These are phyloP conservation scores for Oxytorus armatus DNA, from an alignment of 2,888 invertebrate genomes.

Conservation along the genomic window DNA sequence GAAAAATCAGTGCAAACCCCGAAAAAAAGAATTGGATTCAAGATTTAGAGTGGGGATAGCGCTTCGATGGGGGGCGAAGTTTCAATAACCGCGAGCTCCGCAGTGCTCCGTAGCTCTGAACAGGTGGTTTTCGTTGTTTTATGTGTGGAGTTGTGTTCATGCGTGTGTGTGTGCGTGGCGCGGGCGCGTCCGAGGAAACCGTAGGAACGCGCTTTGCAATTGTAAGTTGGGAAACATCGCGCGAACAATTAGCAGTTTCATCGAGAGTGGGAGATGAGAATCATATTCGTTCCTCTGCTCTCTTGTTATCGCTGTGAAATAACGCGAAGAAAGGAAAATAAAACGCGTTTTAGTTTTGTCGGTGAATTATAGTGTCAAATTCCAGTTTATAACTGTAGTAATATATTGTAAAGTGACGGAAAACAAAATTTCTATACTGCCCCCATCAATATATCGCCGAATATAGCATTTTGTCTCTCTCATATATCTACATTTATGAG, in stretches of 20 bases:
- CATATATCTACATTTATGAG: neutral
- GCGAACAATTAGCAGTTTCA: constrained; percentile 52
- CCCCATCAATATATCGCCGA: neutral
- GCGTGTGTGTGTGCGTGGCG: constrained; percentile 5
- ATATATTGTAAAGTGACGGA: neutral
- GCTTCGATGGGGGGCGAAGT: no score
- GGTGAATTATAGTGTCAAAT: neutral
- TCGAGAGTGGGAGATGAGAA: neutral
- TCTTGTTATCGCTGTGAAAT: constrained; percentile 18
- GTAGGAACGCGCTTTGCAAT: constrained; percentile 56
- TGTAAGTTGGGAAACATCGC: constrained; percentile 63
- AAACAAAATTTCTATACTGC: neutral
- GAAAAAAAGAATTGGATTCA: no score
- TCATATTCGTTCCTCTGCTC: constrained; percentile 31
- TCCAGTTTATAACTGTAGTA: no score
- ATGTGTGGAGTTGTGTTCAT: constrained; percentile 16
- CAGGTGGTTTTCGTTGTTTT: constrained; percentile 53
- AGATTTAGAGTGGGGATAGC: no score
- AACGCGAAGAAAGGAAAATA: constrained; percentile 4
- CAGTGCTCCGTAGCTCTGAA: constrained; percentile 53
- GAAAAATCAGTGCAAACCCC: no score
- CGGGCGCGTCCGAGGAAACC: constrained; percentile 47
- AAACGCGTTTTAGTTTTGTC: constrained; percentile 20
- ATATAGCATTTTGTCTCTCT: constrained; percentile 4
- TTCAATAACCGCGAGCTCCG: no score